Conservation (phyloP, 2,888 invertebrate species). For the Steinernema scapterisci region DNA sequence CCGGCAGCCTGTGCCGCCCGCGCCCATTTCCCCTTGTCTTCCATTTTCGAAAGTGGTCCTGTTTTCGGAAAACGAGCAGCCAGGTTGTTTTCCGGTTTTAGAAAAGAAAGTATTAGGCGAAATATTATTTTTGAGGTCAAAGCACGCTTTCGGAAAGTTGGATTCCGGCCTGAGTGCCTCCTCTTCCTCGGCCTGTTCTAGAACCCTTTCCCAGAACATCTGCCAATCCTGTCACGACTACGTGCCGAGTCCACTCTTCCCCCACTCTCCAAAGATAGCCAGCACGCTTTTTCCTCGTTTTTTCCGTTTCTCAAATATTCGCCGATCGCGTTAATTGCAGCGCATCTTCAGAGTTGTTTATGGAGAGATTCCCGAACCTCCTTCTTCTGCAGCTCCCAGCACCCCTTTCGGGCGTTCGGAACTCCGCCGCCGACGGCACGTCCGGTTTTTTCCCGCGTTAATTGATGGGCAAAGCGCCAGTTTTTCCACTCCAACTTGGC, state of each 20-base stretch:
- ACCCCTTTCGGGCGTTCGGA: background rate
- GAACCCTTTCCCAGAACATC: too few relatives aligned
- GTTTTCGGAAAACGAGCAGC: background rate
- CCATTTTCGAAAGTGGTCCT: conserved; percentile 26
- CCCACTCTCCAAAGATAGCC: too few relatives aligned
- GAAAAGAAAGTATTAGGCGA: too few relatives aligned
- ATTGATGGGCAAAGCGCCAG: conserved; percentile 30
- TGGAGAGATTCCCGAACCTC: background rate
- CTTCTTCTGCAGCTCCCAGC: background rate
- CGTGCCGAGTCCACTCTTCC: too few relatives aligned
- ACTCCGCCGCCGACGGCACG: conserved; percentile 5
- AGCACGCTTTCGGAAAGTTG: too few relatives aligned
- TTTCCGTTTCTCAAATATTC: background rate
- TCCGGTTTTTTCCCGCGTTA: conserved; percentile 31
- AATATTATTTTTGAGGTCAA: too few relatives aligned
- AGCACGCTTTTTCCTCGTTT: too few relatives aligned
- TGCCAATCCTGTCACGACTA: too few relatives aligned
- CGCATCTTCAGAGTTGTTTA: background rate
- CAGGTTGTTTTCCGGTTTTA: background rate
- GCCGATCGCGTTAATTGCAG: background rate
- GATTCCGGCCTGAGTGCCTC: too few relatives aligned
- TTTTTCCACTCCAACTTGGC: conserved; percentile 7
- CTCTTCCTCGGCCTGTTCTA: too few relatives aligned
- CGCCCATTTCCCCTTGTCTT: background rate
- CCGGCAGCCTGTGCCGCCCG: background rate